These are phyloP conservation scores for Scrobipalpa costella DNA, from an alignment of 2,888 invertebrate genomes.

Conservation along the genomic window DNA sequence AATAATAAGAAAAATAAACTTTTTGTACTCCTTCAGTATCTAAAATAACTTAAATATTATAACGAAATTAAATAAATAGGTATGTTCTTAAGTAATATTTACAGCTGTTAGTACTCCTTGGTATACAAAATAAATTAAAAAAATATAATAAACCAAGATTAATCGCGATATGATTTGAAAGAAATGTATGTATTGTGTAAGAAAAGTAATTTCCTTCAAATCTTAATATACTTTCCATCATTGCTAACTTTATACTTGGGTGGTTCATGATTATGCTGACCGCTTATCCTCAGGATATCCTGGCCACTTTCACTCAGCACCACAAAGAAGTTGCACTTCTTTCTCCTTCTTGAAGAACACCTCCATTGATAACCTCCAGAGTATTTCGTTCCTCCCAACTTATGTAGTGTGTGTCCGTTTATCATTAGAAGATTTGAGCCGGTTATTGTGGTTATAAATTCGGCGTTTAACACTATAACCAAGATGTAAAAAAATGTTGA, in stretches of 20 bases:
- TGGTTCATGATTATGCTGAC: conserved; percentile 46
- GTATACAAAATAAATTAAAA: too few species aligned
- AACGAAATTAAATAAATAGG: too few species aligned
- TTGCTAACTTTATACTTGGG: conserved; percentile 36
- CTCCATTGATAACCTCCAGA: conserved; percentile 20
- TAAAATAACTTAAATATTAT: too few species aligned
- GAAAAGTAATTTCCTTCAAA: too few species aligned
- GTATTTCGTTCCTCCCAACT: conserved; percentile 15
- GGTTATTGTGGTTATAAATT: conserved; percentile 34
- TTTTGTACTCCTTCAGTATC: too few species aligned
- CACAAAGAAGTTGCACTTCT: not conserved
- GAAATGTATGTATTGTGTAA: too few species aligned
- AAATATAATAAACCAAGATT: too few species aligned
- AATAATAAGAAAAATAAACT: too few species aligned
- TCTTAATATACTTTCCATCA: not conserved
- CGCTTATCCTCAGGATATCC: not conserved
- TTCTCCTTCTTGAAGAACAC: conserved; percentile 35
- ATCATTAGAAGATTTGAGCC: conserved; percentile 37
- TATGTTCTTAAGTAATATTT: too few species aligned
- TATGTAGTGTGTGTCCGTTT: conserved; percentile 37
- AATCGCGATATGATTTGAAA: too few species aligned
- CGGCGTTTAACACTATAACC: conserved; percentile 31
- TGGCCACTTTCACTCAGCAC: not conserved
- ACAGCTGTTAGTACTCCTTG: too few species aligned
- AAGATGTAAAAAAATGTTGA: too few species aligned